phyloP scores from a whole-genome alignment of 2,797 vertebrate species.

The Ispidina picta region DNA sequence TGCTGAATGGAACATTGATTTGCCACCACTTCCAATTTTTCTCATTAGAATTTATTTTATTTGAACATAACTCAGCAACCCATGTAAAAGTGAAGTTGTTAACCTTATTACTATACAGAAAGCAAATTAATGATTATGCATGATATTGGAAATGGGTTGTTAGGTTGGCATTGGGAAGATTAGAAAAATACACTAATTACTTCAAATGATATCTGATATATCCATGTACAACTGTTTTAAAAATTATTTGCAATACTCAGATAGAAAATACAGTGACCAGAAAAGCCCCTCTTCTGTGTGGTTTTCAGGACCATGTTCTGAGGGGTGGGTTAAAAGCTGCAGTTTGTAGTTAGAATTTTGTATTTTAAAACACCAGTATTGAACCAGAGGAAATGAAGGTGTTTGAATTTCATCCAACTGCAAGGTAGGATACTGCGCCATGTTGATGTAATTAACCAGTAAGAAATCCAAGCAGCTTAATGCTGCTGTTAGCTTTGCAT shows the following conservation, averaged over 20 bases:
- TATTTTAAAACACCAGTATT: neutral
- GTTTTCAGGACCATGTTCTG: neutral
- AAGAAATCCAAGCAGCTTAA: neutral
- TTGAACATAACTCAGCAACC: conserved; percentile 80
- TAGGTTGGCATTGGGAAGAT: conserved; percentile 76
- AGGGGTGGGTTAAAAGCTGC: conserved; percentile 13
- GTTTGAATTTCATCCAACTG: neutral
- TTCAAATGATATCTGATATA: conserved; percentile 78
- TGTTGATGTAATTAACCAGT: neutral
- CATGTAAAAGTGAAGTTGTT: conserved; percentile 78
- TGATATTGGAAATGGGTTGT: conserved; percentile 79
- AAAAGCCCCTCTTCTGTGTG: neutral
- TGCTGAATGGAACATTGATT: conserved; percentile 77
- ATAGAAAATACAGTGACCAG: conserved; percentile 54
- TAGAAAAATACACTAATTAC: conserved; percentile 79
- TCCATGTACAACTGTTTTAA: conserved; percentile 62
- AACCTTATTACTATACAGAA: conserved; percentile 83
- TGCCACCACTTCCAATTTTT: conserved; percentile 78
- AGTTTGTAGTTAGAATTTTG: neutral
- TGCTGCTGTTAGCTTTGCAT: neutral
- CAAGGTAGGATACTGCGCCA: neutral
- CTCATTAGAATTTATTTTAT: conserved; percentile 84
- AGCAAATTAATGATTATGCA: conserved; percentile 85
- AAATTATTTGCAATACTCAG: conserved; percentile 60
- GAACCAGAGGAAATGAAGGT: neutral